A percentile compares a stretch with the other conserved stretches of the same genome.
phyloP scores from a whole-genome alignment of 2,797 vertebrate species.

The Sebastes minor region DNA sequence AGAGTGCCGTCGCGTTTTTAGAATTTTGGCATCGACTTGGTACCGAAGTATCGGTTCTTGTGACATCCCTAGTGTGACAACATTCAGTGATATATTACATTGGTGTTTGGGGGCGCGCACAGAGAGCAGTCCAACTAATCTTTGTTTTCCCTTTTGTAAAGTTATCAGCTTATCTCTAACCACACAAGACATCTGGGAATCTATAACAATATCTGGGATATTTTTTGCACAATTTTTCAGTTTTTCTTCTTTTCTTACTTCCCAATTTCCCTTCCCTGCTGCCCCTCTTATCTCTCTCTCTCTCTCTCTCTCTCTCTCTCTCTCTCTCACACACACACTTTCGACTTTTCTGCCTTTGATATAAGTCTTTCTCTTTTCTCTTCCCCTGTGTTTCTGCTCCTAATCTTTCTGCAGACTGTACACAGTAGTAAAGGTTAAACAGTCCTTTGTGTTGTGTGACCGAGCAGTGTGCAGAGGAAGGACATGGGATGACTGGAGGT shows the following conservation, averaged over 20 bases:
- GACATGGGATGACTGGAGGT: not conserved
- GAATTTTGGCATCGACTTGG: too few relatives aligned
- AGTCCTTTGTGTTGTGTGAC: slow-evolving; percentile 15
- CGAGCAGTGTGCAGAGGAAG: not conserved
- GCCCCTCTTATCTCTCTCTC: not conserved
- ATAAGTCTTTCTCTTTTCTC: not conserved
- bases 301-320: not conserved
- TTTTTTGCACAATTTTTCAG: not conserved
- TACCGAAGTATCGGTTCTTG: too few relatives aligned
- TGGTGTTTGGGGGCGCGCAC: not conserved
- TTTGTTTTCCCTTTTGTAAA: slow-evolving; percentile 1
- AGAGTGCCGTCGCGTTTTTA: too few relatives aligned
- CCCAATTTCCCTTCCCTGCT: not conserved
- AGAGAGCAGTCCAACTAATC: not conserved
- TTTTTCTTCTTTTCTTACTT: not conserved
- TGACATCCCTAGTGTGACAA: not conserved
- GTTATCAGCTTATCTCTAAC: slow-evolving; percentile 8
- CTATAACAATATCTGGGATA: too few relatives aligned
- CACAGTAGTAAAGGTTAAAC: not conserved
- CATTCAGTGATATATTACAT: not conserved
- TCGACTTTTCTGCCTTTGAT: not conserved
- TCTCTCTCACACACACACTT: not conserved
- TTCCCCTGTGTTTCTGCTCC: not conserved
- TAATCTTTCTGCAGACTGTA: not conserved
- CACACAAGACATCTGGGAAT: not conserved